These are phyloP conservation scores for Trachelus troglodyta DNA, from an alignment of 2,888 invertebrate genomes.

Conservation along the genomic window DNA sequence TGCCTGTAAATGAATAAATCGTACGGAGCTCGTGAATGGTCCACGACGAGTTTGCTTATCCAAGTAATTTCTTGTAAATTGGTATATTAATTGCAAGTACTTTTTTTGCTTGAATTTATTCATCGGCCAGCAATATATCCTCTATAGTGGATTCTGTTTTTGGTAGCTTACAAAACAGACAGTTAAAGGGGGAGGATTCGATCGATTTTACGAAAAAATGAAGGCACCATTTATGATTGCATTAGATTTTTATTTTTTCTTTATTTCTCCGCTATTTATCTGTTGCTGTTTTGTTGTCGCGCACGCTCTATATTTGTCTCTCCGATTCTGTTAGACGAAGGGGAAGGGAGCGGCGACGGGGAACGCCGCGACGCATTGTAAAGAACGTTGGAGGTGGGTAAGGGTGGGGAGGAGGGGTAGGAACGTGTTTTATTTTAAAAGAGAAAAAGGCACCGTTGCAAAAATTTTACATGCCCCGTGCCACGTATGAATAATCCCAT, in stretches of 20 bases:
- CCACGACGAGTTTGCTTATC: neutral
- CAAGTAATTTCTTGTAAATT: neutral
- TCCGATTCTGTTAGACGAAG: neutral
- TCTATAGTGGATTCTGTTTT: neutral
- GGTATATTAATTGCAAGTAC: neutral
- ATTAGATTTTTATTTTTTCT: neutral
- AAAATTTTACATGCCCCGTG: conserved; percentile 1
- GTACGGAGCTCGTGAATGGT: neutral
- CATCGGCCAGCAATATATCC: neutral
- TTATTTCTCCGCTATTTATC: neutral
- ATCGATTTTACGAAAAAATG: neutral
- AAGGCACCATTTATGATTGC: neutral
- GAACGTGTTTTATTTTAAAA: too few species aligned
- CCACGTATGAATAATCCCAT: neutral
- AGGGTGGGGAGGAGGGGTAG: too few species aligned
- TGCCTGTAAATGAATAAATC: conserved; percentile 28
- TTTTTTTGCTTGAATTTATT: neutral
- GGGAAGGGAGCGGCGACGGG: too few species aligned
- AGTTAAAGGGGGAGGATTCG: neutral
- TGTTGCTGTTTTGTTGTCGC: neutral
- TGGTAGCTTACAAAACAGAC: neutral
- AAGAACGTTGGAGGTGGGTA: too few species aligned
- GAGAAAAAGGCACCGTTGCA: neutral
- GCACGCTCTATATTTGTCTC: neutral
- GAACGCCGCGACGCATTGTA: too few species aligned